Percentiles rank a stretch among this genome's conserved stretches.
Evolutionary conservation across 2,797 vertebrate species (phyloP).

Genomic region (Polyboroides typus): DNA sequence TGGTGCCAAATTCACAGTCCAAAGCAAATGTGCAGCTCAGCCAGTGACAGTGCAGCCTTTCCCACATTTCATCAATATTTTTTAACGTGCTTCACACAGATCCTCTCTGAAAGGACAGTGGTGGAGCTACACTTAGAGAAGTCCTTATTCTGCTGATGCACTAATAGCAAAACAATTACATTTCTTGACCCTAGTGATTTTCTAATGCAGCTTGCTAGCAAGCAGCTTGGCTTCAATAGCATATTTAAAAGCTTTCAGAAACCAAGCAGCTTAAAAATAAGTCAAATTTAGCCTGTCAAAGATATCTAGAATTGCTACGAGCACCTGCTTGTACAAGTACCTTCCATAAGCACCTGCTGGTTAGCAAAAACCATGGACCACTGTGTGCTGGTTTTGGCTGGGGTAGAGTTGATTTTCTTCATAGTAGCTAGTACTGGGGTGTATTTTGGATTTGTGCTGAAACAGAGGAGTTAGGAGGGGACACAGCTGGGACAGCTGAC

Average conservation of each 20-base stretch:
- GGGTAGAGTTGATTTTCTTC: too few relatives aligned
- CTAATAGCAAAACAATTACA: background rate
- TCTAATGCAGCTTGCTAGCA: background rate
- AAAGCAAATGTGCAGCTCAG: constrained; percentile 19
- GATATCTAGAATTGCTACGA: background rate
- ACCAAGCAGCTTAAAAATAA: background rate
- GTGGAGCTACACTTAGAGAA: background rate
- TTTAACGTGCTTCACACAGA: background rate
- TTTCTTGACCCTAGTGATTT: background rate
- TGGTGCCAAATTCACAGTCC: background rate
- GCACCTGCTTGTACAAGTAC: background rate
- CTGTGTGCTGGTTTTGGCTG: too few relatives aligned
- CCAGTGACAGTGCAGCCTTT: background rate
- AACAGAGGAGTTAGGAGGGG: too few relatives aligned
- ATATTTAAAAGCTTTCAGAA: background rate
- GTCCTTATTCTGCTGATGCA: background rate
- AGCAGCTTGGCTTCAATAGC: background rate
- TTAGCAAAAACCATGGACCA: background rate
- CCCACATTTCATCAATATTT: background rate
- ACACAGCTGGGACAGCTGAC: too few relatives aligned
- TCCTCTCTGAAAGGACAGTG: background rate
- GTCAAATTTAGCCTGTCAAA: background rate
- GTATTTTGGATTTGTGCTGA: too few relatives aligned
- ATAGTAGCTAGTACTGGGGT: too few relatives aligned
- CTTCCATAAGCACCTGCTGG: background rate